Conservation (phyloP, 2,797 vertebrate genomes). For the Crypturellus tataupa region DNA sequence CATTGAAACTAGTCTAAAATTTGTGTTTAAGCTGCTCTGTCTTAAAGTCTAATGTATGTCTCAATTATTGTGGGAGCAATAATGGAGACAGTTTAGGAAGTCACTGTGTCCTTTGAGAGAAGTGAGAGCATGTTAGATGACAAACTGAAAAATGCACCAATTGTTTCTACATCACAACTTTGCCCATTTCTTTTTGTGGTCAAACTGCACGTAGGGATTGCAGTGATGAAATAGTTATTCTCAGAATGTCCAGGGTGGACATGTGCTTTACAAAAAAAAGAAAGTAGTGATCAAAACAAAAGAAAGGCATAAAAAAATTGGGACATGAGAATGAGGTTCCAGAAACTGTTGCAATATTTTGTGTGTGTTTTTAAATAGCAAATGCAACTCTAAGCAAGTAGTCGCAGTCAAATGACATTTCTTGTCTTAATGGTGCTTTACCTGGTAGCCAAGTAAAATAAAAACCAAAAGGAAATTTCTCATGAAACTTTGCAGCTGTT, state of each 20-base stretch:
- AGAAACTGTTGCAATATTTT: conserved; percentile 7
- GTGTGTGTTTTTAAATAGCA: conserved; percentile 4
- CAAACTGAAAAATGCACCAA: background rate
- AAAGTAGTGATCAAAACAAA: too few species aligned
- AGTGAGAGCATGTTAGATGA: background rate
- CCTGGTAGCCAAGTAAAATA: background rate
- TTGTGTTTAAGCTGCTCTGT: background rate
- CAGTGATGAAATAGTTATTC: background rate
- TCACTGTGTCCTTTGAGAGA: background rate
- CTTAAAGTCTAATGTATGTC: background rate
- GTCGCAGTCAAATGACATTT: conserved; percentile 12
- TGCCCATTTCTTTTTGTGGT: background rate
- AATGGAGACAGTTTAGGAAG: background rate
- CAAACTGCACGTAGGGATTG: background rate
- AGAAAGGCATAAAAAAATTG: background rate
- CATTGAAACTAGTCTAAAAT: background rate
- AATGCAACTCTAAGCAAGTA: background rate
- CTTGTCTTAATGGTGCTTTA: background rate
- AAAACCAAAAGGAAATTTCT: background rate
- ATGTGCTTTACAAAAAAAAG: background rate
- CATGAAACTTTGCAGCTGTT: background rate
- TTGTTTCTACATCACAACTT: background rate
- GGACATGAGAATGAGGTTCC: background rate
- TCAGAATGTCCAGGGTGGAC: background rate
- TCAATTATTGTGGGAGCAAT: conserved; percentile 5